phyloP scores from a whole-genome alignment of 2,888 invertebrate genomes.

The Erebia ligea region DNA sequence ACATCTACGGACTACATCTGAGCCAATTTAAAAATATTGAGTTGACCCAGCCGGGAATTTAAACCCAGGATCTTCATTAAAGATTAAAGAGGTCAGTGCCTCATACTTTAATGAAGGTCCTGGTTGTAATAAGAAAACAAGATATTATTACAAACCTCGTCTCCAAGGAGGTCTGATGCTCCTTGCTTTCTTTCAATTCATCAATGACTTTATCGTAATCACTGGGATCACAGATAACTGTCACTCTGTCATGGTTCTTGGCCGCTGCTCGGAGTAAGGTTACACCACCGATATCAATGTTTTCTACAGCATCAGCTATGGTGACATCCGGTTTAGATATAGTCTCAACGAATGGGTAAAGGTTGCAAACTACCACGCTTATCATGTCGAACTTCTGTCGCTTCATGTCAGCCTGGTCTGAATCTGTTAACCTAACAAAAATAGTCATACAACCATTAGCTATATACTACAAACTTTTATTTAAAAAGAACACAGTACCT shows the following conservation, averaged over 20 bases:
- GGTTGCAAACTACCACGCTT: slow-evolving; percentile 96
- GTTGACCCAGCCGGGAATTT: not conserved
- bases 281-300: slow-evolving; percentile 98
- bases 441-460: not conserved
- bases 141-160: slow-evolving; percentile 84
- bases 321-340: slow-evolving; percentile 91
- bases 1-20: not conserved
- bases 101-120: too few species aligned
- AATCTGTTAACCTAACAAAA: slow-evolving; percentile 84
- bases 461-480: too few species aligned
- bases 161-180: slow-evolving; percentile 87
- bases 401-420: slow-evolving; percentile 91
- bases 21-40: not conserved
- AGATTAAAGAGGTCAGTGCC: too few species aligned
- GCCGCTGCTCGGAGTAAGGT: slow-evolving; percentile 97
- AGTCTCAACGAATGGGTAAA: slow-evolving; percentile 97
- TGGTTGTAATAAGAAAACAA: not conserved
- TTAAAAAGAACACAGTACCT: too few species aligned
- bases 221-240: slow-evolving; percentile 94
- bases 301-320: slow-evolving; percentile 95
- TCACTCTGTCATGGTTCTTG: slow-evolving; percentile 97
- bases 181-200: slow-evolving; percentile 86
- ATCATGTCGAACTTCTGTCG: slow-evolving; percentile 91
- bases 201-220: slow-evolving; percentile 91
- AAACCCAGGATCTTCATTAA: not conserved